Conservation (phyloP, 92 coral and sea anemone genomes). For the Epizoanthus illoricatus region DNA sequence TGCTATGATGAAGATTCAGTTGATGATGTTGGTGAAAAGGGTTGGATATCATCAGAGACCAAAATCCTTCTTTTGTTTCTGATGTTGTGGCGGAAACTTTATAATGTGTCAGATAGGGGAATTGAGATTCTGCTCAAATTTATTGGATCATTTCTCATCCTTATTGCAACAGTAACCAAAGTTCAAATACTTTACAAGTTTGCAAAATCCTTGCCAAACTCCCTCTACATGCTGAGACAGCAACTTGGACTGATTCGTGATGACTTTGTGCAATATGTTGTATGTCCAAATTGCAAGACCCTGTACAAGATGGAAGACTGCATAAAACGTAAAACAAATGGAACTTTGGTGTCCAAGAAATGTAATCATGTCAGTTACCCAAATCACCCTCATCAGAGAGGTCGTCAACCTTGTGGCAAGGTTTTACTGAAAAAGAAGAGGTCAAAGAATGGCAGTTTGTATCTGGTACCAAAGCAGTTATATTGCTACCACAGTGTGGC, state of each 20-base stretch:
- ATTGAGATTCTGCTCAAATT: not conserved
- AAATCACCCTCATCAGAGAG: slow-evolving; percentile 11
- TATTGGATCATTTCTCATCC: not conserved
- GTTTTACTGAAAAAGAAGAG: too few species aligned
- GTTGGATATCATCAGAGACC: not conserved
- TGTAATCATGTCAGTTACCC: slow-evolving; percentile 5
- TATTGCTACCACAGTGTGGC: too few species aligned
- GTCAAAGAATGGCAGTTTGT: too few species aligned
- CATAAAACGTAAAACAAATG: not conserved
- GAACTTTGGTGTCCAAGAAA: not conserved
- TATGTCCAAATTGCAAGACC: slow-evolving; percentile 6
- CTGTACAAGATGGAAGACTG: slow-evolving; percentile 10
- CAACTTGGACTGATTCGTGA: not conserved
- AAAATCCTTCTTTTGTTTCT: not conserved
- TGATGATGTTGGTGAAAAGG: not conserved
- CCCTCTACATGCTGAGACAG: not conserved
- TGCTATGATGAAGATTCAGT: not conserved
- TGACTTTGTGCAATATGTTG: slow-evolving; percentile 6
- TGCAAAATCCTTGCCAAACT: not conserved
- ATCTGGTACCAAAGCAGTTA: too few species aligned
- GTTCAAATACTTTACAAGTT: not conserved
- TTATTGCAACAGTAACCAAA: not conserved
- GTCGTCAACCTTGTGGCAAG: not conserved
- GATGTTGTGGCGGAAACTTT: not conserved
- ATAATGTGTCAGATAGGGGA: not conserved